Evolutionary conservation across 2,888 invertebrate species (phyloP).

Genomic region (Didymodactylos carnosus): DNA sequence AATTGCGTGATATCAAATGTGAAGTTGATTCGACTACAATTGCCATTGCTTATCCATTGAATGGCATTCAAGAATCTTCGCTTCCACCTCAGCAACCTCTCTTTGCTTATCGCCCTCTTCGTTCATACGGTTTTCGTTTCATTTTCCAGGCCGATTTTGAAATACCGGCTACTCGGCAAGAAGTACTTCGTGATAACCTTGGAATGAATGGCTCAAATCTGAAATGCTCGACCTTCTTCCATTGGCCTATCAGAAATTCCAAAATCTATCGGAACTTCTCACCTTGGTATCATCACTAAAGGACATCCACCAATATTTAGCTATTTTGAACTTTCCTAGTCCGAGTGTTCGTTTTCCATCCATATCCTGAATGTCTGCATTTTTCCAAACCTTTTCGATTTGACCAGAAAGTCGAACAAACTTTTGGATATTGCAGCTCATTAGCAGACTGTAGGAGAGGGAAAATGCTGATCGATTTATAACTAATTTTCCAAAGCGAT

Average conservation of each 20-base stretch:
- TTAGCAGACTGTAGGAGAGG: no score
- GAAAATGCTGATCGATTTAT: no score
- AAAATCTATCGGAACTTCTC: background rate
- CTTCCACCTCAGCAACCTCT: slow-evolving; percentile 26
- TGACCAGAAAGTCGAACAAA: no score
- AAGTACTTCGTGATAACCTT: slow-evolving; percentile 30
- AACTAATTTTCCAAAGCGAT: no score
- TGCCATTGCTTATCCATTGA: background rate
- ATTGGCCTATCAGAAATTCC: background rate
- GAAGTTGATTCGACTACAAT: background rate
- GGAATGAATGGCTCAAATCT: slow-evolving; percentile 33
- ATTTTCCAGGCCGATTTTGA: slow-evolving; percentile 35
- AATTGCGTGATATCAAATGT: background rate
- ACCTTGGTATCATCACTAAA: no score
- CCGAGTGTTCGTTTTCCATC: no score
- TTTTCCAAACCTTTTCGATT: no score
- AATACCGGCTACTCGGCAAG: slow-evolving; percentile 33
- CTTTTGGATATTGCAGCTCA: no score
- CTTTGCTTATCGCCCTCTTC: slow-evolving; percentile 32
- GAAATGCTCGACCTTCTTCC: slow-evolving; percentile 2
- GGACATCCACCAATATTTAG: no score
- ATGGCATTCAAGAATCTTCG: background rate
- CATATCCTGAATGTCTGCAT: no score
- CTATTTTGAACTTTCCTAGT: no score
- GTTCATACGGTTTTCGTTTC: slow-evolving; percentile 33